Evolutionary conservation across 2,888 invertebrate genomes (phyloP).

Genomic region (Troglohyphantes excavatus): DNA sequence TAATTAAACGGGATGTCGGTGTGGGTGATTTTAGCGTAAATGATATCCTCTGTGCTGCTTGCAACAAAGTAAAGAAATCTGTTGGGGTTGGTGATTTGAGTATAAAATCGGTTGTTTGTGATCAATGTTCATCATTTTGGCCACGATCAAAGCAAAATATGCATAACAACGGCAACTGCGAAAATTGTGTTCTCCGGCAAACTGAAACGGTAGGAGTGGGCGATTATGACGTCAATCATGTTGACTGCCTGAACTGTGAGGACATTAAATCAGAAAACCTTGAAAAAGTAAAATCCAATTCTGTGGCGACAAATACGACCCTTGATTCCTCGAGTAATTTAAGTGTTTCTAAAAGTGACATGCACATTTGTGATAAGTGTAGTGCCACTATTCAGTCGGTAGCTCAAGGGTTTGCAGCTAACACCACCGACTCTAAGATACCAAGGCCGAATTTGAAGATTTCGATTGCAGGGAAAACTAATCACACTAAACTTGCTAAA

Average conservation of each 20-base stretch:
- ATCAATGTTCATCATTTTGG: slow-evolving; percentile 45
- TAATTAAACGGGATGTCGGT: slow-evolving; percentile 3
- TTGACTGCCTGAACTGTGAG: slow-evolving; percentile 28
- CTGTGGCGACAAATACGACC: slow-evolving; percentile 72
- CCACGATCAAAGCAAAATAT: neutral
- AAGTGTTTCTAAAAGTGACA: slow-evolving; percentile 35
- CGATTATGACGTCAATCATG: slow-evolving; percentile 83
- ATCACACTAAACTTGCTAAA: slow-evolving; percentile 41
- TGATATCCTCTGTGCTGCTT: slow-evolving; percentile 30
- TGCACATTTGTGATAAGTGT: slow-evolving; percentile 85
- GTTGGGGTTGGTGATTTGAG: slow-evolving; percentile 57
- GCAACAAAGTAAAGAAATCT: slow-evolving; percentile 53
- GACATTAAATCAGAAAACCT: neutral
- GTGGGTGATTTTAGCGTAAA: slow-evolving; percentile 44
- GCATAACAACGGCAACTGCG: slow-evolving; percentile 39
- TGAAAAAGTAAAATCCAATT: slow-evolving; percentile 12
- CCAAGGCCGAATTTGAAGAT: slow-evolving; percentile 32
- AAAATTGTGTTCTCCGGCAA: slow-evolving; percentile 78
- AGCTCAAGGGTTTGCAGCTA: slow-evolving; percentile 83
- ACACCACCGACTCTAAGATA: slow-evolving; percentile 71
- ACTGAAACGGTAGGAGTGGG: slow-evolving; percentile 86
- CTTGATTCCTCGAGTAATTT: slow-evolving; percentile 37
- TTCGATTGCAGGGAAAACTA: neutral
- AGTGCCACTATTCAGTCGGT: slow-evolving; percentile 85
- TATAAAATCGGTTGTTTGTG: slow-evolving; percentile 29